phyloP scores from a whole-genome alignment of 2,888 invertebrate species.

The Anthophora plumipes region DNA sequence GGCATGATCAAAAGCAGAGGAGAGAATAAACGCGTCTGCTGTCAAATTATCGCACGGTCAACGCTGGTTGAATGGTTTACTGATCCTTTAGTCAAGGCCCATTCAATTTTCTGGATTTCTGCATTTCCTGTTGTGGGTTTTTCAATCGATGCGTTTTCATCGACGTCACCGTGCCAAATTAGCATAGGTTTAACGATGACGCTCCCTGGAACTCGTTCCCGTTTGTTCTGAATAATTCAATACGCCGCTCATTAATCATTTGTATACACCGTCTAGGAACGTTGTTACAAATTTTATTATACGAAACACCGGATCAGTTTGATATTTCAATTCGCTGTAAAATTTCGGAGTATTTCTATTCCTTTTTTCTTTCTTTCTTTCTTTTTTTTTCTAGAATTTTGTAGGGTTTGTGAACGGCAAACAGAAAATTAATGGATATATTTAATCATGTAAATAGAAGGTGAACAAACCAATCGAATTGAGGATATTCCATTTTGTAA shows the following conservation, averaged over 20 bases:
- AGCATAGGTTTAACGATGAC: background rate
- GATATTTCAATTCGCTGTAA: too few species aligned
- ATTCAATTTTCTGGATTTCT: conserved; percentile 18
- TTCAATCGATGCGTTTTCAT: conserved; percentile 7
- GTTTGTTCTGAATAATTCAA: conserved; percentile 4
- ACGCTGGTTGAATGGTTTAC: background rate
- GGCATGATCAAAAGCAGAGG: background rate
- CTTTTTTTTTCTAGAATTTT: too few species aligned
- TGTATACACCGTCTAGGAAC: too few species aligned
- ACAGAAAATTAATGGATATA: too few species aligned
- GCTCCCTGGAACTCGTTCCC: background rate
- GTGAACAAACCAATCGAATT: too few species aligned
- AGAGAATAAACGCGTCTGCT: background rate
- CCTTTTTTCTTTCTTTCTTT: too few species aligned
- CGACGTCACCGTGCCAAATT: background rate
- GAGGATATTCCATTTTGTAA: too few species aligned
- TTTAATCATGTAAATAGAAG: too few species aligned
- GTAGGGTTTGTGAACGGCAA: too few species aligned
- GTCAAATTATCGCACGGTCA: conserved; percentile 6
- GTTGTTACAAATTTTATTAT: background rate
- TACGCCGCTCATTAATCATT: background rate
- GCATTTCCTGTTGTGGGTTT: conserved; percentile 6
- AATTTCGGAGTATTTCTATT: too few species aligned
- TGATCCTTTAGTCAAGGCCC: conserved; percentile 2
- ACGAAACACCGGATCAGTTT: background rate